Base-by-base conservation (phyloP, 2,113 vertebrate species). In the Hippocampus barbouri region DNA sequence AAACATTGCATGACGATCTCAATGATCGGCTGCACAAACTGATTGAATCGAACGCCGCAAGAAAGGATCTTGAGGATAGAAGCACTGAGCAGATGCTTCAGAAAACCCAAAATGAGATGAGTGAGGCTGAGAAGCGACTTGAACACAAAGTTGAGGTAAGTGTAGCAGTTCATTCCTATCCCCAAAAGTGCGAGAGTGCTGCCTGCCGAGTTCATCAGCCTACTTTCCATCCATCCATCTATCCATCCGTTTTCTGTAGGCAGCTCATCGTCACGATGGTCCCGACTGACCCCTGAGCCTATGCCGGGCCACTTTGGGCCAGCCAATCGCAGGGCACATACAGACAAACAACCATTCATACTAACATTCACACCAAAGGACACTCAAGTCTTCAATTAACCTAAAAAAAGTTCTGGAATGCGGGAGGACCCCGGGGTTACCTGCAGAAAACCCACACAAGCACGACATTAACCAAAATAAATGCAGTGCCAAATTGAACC, bases 141-240 rank as follows among this genome's bases (percentile, higher is more conserved):
- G 45, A 71, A 66, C 47, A 74, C 2, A 34, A 83, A 70, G 68
- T 73, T 34, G 41, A 76, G 81, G 88, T 89, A 56, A 45, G 79
- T 71, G 59, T 23, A 57, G 27, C 14, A 7, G 18, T 21, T 23
- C 38, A 40, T 14, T 27, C 25, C 47, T 27, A 10, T 66, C 47
- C 64, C 41, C n/a, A 16, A 21, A 59, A 25, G 25, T 27, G n/a
- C 38, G 2, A 14, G 34, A 38, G 34, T 63, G 8, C 21, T n/a
- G 2, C 27, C 60, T 7, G 15, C 60, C 15, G 15, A 21, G 15
- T 14, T 27, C 25, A 12, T 15, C 25, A 16, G 16, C 51, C 51
- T 53, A 20, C 53, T 11, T 56, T 23, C 9, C 8, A 56, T n/a
- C 1, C 53, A n/a, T 56, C 53, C 51, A 8, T n/a, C 51, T 15